These are phyloP conservation scores for Apogon hyalosoma DNA, from an alignment of 2,797 vertebrate genomes.

Conservation along the genomic window DNA sequence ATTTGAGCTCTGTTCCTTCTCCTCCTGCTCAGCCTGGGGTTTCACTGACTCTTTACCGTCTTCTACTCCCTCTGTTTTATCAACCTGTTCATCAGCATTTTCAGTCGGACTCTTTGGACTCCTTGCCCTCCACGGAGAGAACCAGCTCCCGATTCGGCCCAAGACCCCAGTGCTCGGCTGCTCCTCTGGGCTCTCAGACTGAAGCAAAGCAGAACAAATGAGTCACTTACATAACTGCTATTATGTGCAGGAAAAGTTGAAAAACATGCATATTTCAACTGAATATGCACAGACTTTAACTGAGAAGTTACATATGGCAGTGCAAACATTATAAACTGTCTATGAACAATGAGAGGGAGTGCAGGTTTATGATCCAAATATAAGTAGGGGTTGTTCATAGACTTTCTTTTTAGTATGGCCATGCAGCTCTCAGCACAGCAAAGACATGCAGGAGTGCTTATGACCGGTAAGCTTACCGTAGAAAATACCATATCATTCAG, in stretches of 20 bases:
- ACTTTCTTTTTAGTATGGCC: slow-evolving; percentile 62
- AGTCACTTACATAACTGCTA: slow-evolving; percentile 27
- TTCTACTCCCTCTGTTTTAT: slow-evolving; percentile 36
- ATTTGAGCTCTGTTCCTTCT: slow-evolving; percentile 30
- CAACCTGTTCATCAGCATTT: slow-evolving; percentile 50
- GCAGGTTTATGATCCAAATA: slow-evolving; percentile 49
- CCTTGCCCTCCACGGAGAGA: slow-evolving; percentile 77
- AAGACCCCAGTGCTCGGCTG: slow-evolving; percentile 77
- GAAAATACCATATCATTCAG: slow-evolving; percentile 86
- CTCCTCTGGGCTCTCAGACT: slow-evolving; percentile 79
- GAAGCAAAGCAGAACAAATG: slow-evolving; percentile 53
- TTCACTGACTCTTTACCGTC: slow-evolving; percentile 51
- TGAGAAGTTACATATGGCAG: slow-evolving; percentile 34
- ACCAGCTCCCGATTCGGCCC: slow-evolving; percentile 82
- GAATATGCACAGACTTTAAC: slow-evolving; percentile 30
- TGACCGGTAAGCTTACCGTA: slow-evolving; percentile 79
- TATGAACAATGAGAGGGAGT: slow-evolving; percentile 41
- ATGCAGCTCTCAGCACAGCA: slow-evolving; percentile 75
- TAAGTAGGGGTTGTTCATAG: slow-evolving; percentile 40
- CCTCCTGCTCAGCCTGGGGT: slow-evolving; percentile 33
- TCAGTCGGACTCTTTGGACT: slow-evolving; percentile 50
- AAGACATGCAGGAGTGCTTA: slow-evolving; percentile 75
- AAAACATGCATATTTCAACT: slow-evolving; percentile 52
- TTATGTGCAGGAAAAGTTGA: background rate
- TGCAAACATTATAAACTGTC: slow-evolving; percentile 35